phyloP scores from a whole-genome alignment of 2,113 vertebrate species.

The Paedocypris sp. region DNA sequence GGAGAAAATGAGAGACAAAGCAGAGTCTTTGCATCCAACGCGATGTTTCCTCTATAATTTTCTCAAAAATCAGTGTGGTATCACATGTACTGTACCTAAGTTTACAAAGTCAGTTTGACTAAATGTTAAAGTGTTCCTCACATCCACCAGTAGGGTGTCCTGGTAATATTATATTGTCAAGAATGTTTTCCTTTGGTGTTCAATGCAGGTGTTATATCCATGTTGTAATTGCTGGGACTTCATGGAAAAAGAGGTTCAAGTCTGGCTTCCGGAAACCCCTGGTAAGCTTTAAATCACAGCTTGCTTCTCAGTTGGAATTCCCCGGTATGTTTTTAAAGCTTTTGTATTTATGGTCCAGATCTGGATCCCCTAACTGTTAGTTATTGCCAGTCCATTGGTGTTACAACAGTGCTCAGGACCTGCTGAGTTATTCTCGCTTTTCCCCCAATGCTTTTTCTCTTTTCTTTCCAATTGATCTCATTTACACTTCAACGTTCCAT shows the following conservation, averaged over 20 bases:
- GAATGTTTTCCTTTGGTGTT: neutral
- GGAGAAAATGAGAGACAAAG: too few species aligned
- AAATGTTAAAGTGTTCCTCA: too few species aligned
- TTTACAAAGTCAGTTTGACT: too few species aligned
- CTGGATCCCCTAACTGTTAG: neutral
- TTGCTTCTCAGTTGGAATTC: neutral
- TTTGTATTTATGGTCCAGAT: neutral
- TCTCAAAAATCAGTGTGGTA: too few species aligned
- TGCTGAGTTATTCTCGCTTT: slow-evolving; percentile 2
- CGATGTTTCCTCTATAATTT: too few species aligned
- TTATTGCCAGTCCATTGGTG: neutral
- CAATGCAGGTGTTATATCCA: neutral
- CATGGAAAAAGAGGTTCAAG: neutral
- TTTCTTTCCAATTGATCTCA: slow-evolving; percentile 35
- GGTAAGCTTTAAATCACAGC: neutral
- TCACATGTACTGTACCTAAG: too few species aligned
- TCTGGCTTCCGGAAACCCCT: neutral
- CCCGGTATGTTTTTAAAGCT: neutral
- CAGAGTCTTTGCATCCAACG: too few species aligned
- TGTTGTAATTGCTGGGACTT: neutral
- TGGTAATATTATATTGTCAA: too few species aligned
- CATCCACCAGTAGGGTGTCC: too few species aligned
- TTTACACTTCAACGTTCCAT: slow-evolving; percentile 44
- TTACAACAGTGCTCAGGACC: neutral
- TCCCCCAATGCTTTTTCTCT: neutral